Evolutionary conservation across 2,113 vertebrate genomes (phyloP).

Genomic region (Zosterops lateralis): DNA sequence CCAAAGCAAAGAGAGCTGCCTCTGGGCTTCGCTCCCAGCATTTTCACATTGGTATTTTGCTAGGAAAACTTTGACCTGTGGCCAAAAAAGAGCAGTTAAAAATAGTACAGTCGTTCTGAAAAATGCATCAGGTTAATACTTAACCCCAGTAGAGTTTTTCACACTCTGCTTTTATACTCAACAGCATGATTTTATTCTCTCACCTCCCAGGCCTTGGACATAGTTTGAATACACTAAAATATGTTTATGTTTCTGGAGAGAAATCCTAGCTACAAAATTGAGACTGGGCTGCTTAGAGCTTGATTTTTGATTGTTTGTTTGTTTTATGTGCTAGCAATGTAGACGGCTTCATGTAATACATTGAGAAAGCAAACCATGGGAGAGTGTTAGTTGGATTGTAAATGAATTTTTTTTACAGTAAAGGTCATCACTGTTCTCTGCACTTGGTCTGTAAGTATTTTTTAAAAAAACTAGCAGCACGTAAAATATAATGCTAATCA

Average conservation of each 20-base stretch:
- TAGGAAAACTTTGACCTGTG: constrained; percentile 74
- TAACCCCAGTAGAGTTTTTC: constrained; percentile 41
- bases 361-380: not conserved
- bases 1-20: constrained; percentile 42
- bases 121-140: constrained; percentile 66
- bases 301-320: not conserved
- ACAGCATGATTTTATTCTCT: not conserved
- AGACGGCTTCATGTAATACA: not conserved
- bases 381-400: not conserved
- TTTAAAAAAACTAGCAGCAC: not conserved
- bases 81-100: constrained; percentile 76
- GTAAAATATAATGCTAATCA: not conserved
- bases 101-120: constrained; percentile 72
- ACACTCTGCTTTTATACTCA: constrained; percentile 26
- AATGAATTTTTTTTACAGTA: not conserved
- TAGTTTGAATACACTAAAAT: not conserved
- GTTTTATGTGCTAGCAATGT: not conserved
- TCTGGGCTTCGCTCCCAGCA: constrained; percentile 64
- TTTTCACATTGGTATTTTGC: constrained; percentile 71
- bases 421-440: not conserved
- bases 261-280: not conserved
- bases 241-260: not conserved
- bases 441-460: not conserved
- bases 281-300: not conserved
- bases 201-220: not conserved